Evolutionary conservation across 2,888 invertebrate species (phyloP), one percentile per base, ranked within the genome.

Genomic region (Nebria salina): DNA sequence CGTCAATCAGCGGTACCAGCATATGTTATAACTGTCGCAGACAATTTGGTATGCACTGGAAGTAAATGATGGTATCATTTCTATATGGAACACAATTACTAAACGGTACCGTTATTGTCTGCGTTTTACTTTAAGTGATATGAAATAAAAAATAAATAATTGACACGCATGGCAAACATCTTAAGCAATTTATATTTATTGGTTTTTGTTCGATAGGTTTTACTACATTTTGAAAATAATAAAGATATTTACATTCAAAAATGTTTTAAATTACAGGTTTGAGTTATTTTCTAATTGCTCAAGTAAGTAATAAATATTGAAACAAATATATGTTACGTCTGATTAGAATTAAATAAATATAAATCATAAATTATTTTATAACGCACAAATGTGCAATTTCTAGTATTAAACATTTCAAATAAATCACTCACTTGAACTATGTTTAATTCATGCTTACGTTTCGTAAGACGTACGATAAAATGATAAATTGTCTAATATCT

Each of bases 1-100:
- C 65, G 75, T 76, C 75, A 76, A 76, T 76, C 75, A 76, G 34
- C n/a, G 13, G 42, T 41, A 73, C 54, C 54, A 34, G 15, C 42
- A 73, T 34, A 20, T 26, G 34, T 72, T 25, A 20, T 68, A 68
- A 68, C 26, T 26, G 68, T 68, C 26, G 11, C 68, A 54, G 54
- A 54, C 54, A 54, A 54, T 54, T 54, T 54, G 54, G 54, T 54
- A 54, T 54, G 54, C 54, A 54, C 54, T 54, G 54, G 8, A 6
- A 54, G 11, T 54, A 54, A 54, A 54, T 54, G 54, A 54, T 54
- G 54, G 54, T 54, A 54, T 54, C 54, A 13, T 54, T 54, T 13
- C 13, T 54, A 54, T 54, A 13, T 54, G 54, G 54, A 54, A 54
- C 54, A 54, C 54, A 54, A 5, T 34, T 34, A 34, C 34, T 34